Evolutionary conservation across 1,140 invertebrate species (phyloP), one percentile per base, ranked within the genome.

Genomic region (Lasioglossum baleicum): DNA sequence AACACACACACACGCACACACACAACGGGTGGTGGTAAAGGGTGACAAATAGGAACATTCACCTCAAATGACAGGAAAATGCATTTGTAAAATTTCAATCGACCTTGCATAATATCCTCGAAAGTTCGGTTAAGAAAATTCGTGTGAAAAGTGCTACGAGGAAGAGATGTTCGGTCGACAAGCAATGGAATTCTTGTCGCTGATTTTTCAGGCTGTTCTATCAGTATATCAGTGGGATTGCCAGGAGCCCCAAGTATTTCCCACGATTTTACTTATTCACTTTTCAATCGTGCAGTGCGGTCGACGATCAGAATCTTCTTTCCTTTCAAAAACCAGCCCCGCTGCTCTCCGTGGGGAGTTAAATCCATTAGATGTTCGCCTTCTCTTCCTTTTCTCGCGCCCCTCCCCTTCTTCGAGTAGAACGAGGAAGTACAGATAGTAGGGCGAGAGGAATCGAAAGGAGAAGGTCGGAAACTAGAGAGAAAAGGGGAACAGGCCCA

Each of bases 311-410:
- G 61, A 82, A 84, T 82, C 83, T 66, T 42, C 69, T 60, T 78
- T 67, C 71, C 65, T 86, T 86, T 85, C 72, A 85, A 85, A 58
- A 85, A 86, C 42, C 73, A 73, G 73, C 72, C 65, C 48, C 26
- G 42, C 48, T 64, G 42, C 56, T 83, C 73, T 80, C 83, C 69
- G 58, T 61, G 40, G 83, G 76, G 72, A 85, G 60, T 75, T 86
- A 85, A 86, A 83, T 83, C 84, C 83, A 86, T 86, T 85, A 86
- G 84, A 60, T 35, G 58, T 75, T 82, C 83, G 64, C 58, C 83
- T 74, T 70, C 64, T 72, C 53, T 65, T 70, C 65, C 80, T 70
- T 74, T 64, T 68, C 44, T 66, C 70, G 60, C 35, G 1, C 35
- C 70, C 70, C 64, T 68, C 44, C 65, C 70, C 70, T 60, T 75